Percentiles rank a stretch among this genome's conserved stretches.
These are phyloP conservation scores for Diploscapter pachys DNA, from an alignment of 1,140 invertebrate species.

Conservation along the genomic window DNA sequence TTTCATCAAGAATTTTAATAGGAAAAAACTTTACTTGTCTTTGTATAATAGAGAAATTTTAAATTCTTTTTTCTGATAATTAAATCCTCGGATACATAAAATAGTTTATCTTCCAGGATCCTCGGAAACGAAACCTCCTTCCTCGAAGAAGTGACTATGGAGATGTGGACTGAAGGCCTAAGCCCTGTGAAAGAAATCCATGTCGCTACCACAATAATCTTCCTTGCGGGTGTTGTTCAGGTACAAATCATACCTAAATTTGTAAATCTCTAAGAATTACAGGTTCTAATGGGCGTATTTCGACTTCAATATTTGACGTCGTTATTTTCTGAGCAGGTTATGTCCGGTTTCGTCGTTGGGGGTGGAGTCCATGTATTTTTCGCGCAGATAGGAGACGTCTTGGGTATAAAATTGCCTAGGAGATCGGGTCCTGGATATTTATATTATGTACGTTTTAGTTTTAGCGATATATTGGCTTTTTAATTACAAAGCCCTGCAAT, in stretches of 20 bases:
- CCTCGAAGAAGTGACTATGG: slow-evolving; percentile 20
- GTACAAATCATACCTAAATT: slow-evolving; percentile 11
- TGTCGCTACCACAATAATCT: slow-evolving; percentile 52
- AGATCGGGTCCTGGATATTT: slow-evolving; percentile 51
- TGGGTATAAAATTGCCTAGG: slow-evolving; percentile 49
- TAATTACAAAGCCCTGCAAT: background rate
- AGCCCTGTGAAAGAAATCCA: slow-evolving; percentile 47
- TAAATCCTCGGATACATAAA: background rate
- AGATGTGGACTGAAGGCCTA: slow-evolving; percentile 23
- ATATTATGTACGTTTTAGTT: slow-evolving; percentile 35
- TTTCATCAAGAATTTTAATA: slow-evolving; percentile 12
- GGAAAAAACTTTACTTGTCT: slow-evolving; percentile 6
- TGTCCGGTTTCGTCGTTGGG: slow-evolving; percentile 55
- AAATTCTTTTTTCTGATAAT: background rate
- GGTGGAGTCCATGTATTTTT: slow-evolving; percentile 55
- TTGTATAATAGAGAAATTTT: background rate
- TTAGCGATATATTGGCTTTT: background rate
- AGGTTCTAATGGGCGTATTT: slow-evolving; percentile 46
- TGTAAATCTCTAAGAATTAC: no score
- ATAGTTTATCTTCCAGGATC: slow-evolving; percentile 2
- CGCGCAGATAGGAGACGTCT: slow-evolving; percentile 51
- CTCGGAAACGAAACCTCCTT: slow-evolving; percentile 15
- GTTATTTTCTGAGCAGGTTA: slow-evolving; percentile 54
- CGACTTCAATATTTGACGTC: slow-evolving; percentile 54
- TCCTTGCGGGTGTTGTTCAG: slow-evolving; percentile 51